phyloP scores from a whole-genome alignment of 2,888 invertebrate species.

The Tenthredo distinguenda region DNA sequence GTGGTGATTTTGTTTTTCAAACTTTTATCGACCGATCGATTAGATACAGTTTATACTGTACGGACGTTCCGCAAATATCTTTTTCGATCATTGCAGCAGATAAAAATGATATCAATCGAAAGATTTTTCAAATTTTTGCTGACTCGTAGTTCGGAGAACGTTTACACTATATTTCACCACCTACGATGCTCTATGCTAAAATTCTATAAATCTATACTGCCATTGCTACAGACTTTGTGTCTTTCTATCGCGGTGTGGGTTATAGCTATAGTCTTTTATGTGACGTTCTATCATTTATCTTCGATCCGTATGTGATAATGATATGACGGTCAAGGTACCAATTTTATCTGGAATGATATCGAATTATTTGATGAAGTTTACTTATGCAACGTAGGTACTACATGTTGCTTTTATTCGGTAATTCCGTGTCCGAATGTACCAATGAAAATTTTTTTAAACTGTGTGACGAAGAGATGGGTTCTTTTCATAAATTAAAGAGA shows the following conservation, averaged over 20 bases:
- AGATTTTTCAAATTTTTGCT: not conserved
- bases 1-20: not conserved
- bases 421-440: not conserved
- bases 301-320: not conserved
- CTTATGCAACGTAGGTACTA: not conserved
- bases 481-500: not conserved
- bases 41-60: not conserved
- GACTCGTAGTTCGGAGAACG: too few species aligned
- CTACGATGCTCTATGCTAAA: not conserved
- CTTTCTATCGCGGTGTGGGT: not conserved
- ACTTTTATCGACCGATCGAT: not conserved
- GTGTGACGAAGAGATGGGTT: not conserved
- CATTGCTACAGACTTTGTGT: not conserved
- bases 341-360: not conserved
- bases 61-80: not conserved
- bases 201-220: not conserved
- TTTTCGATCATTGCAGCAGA: not conserved
- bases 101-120: not conserved
- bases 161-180: not conserved
- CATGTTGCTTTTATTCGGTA: too few species aligned
- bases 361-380: not conserved
- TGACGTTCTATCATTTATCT: slow-evolving; percentile 20
- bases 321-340: not conserved
- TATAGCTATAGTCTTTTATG: too few species aligned
- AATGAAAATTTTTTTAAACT: not conserved